These are phyloP conservation scores for Eurois occulta DNA, from an alignment of 2,888 invertebrate species.

Conservation along the genomic window DNA sequence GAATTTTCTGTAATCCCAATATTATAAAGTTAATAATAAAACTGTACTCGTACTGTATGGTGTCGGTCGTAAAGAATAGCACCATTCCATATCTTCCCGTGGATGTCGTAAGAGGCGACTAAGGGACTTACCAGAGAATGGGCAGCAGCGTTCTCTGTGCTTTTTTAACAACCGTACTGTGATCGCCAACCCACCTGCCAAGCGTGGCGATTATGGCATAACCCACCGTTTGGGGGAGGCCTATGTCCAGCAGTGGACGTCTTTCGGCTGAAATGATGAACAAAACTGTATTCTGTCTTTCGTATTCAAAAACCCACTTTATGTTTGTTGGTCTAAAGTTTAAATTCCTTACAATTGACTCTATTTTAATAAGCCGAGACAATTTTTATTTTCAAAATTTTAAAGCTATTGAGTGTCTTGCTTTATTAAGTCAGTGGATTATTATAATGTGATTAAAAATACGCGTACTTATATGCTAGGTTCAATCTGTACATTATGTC, in stretches of 20 bases:
- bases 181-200: too few relatives aligned
- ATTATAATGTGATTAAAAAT: slow-evolving; percentile 46
- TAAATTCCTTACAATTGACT: not conserved
- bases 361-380: not conserved
- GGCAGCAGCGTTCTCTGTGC: too few relatives aligned
- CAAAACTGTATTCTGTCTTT: not conserved
- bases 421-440: not conserved
- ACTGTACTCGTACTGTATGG: not conserved
- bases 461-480: slow-evolving; percentile 27
- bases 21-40: not conserved
- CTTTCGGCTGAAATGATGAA: not conserved
- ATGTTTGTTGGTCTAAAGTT: not conserved
- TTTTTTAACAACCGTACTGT: too few relatives aligned
- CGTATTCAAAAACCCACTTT: not conserved
- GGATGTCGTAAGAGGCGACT: not conserved
- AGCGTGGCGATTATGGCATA: too few relatives aligned
- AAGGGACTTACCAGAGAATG: not conserved
- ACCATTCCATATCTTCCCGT: not conserved
- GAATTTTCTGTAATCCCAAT: not conserved
- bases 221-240: too few relatives aligned
- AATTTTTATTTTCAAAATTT: not conserved
- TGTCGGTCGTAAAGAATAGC: not conserved
- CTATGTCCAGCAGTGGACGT: too few relatives aligned
- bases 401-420: too few relatives aligned
- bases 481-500: slow-evolving; percentile 47